Base-by-base conservation (phyloP, 2,797 vertebrate species). In the Loris lydekkerianus region DNA sequence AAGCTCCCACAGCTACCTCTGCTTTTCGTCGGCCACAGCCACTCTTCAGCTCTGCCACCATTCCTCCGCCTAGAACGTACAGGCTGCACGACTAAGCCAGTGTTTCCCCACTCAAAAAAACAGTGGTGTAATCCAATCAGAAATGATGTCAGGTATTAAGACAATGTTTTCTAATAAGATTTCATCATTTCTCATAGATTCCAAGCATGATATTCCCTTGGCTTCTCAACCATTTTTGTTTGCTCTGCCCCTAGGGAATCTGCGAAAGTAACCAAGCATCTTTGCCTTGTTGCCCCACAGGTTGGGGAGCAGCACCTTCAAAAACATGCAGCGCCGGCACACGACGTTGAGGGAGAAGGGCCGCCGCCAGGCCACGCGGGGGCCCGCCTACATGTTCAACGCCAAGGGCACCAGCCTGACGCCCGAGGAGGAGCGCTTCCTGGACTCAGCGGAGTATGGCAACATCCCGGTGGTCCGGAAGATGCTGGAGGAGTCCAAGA, bases 381-480 rank as follows among this genome's bases (percentile, higher is more conserved):
- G 99, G 93, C 99, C 99, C 0, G 99, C 99, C 93, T 99, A 99
- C 98, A 99, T 99, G 99, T 99, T 99, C 98, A 99, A 99, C 0
- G 99, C 99, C 98, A 99, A 99, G 9, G 99, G 99, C 92, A 99
- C 99, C 18, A 99, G 99, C 89, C 99, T 99, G 93, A 99, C 99
- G 0, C 97, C 99, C 0, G 99, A 99, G 93, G 99, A 99, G 96
- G 99, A 99, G 86, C 99, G 99, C 17, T 99, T 99, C 86, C 97
- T 99, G 2, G 99, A 99, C 53, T 99, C 99, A 0, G 99, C 99
- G 0, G 99, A 99, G 89, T 99, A 99, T 87, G 99, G 99, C 96
- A 99, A 99, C 98, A 99, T 99, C 83, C 99, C 99, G 0, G 99
- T 99, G 7, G 99, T 99, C 56, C 99, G 99, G 67, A 99, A 99